Evolutionary conservation across 2,888 invertebrate species (phyloP), one percentile per base, ranked within the genome.

Genomic region (Steinernema scapterisci): DNA sequence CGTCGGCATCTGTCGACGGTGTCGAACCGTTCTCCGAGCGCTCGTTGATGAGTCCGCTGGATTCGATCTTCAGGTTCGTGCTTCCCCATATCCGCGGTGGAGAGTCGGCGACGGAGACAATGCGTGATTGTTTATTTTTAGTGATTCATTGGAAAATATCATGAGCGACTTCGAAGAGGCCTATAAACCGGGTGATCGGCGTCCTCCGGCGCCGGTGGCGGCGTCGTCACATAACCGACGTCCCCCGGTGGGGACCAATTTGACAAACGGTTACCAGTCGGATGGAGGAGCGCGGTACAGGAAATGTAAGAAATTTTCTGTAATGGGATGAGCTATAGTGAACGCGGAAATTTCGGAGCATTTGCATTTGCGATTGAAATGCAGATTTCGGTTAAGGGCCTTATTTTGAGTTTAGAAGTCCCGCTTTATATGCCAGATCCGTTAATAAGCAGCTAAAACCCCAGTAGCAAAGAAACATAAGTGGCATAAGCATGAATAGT

Each of bases 121-220:
- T 38, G 38, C 38, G 38, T 38, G 38, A 38, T 16, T 48, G 48
- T 48, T 43, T 51, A 25, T 19, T 75, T 82, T 76, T 78, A 84
- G 84, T 73, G 84, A 85, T 72, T 85, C 84, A 6, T 76, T 86
- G 72, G 85, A 85, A 70, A 84, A 85, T 73, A 78, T 86, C 27
- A 82, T 84, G 82, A 80, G 80, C 63, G 85, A 86, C 75, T 83
- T 85, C 70, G 85, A 85, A 43, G 85, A 84, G 44, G 80, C 71
- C 27, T 25, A 21, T 27, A 71, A 71, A 44, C 21, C 43, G 38
- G 38, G 38, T n/a, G 51, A 71, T 27, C 71, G 51, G 43, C 23
- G 51, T 13, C 9, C 44, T 43, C 46, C 46, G 7, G 25, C 71
- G 31, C 48, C 71, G 48, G 44, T 23, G 1, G 25, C 71, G 31